Evolutionary conservation across 1,140 invertebrate species (phyloP), one percentile per base, ranked within the genome.

Genomic region (Anoplolepis gracilipes): DNA sequence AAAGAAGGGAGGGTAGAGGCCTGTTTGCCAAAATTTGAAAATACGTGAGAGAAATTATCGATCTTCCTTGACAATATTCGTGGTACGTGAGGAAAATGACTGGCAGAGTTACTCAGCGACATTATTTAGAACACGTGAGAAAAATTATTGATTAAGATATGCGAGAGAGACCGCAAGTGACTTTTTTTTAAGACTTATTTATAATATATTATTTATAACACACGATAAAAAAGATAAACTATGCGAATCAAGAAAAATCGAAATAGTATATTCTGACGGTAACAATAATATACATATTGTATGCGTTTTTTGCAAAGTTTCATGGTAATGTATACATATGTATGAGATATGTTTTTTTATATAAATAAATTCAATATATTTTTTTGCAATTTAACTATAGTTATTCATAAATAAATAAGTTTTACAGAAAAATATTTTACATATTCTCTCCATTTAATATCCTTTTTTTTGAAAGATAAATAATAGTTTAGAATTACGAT

Each of bases 31-130:
- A 70, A 81, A 81, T 72, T 57, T 81, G 78, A 72, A 72, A 81
- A 81, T 81, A 81, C 65, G 65, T 72, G 65, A 81, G 65, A 30
- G 25, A 81, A 81, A 81, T 81, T 70, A 81, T 72, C 25, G 65
- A 81, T 81, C 28, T 39, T 49, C 5, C 33, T 19, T 11, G 36
- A 57, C 28, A 72, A 72, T 79, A 79, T 72, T 81, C 49, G 46
- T 42, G 77, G 57, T 72, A 81, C 49, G 77, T 81, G 53, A 81
- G 36, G 49, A n/a, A 81, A 81, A 59, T 81, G 36, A 69, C 49
- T 69, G 22, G 13, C 30, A 49, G 42, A 46, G 42, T 46, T 3
- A 69, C 22, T 79, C 16, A n/a, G 25, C 16, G 22, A 78, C 25
- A 65, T 78, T 78, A 78, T 78, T 69, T 69, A 55, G 10, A 69